Percentiles rank a stretch among this genome's conserved stretches.
phyloP scores from a whole-genome alignment of 2,797 vertebrate genomes.

The Sebastolobus alascanus region DNA sequence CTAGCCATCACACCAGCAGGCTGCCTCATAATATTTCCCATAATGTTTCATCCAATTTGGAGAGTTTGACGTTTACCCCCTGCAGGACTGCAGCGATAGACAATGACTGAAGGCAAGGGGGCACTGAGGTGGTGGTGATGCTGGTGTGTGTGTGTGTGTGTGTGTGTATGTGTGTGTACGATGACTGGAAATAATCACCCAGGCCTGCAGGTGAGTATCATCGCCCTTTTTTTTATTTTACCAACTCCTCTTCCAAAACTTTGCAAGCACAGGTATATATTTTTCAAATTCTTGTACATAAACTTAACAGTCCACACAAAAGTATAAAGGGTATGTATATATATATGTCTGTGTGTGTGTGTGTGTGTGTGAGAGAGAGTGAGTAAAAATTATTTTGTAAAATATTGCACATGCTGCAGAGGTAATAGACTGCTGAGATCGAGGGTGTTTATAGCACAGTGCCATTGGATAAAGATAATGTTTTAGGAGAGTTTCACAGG shows the following conservation, averaged over 20 bases:
- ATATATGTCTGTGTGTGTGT: neutral
- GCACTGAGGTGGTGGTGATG: slow-evolving; percentile 56
- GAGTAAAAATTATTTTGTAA: slow-evolving; percentile 55
- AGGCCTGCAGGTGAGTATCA: slow-evolving; percentile 60
- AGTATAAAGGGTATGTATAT: slow-evolving; percentile 13
- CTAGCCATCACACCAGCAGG: slow-evolving; percentile 80
- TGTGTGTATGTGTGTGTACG: slow-evolving; percentile 29
- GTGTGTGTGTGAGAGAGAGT: slow-evolving; percentile 8
- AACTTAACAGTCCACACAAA: slow-evolving; percentile 56
- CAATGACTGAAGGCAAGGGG: slow-evolving; percentile 80
- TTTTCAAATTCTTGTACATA: slow-evolving; percentile 41
- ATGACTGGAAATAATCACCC: slow-evolving; percentile 33
- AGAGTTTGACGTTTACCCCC: slow-evolving; percentile 84
- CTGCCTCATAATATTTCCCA: slow-evolving; percentile 85
- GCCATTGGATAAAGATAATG: slow-evolving; percentile 64
- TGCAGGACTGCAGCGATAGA: slow-evolving; percentile 78
- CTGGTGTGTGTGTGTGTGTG: slow-evolving; percentile 26
- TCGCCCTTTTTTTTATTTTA: slow-evolving; percentile 8
- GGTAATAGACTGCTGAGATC: slow-evolving; percentile 54
- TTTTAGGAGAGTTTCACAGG: slow-evolving; percentile 63
- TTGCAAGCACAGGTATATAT: slow-evolving; percentile 38
- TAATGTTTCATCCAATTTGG: slow-evolving; percentile 89
- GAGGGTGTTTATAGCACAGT: slow-evolving; percentile 57
- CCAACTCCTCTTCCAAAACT: slow-evolving; percentile 54
- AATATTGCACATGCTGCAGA: slow-evolving; percentile 51